phyloP scores from a whole-genome alignment of 2,113 vertebrate species.

The Antechinus flavipes region DNA sequence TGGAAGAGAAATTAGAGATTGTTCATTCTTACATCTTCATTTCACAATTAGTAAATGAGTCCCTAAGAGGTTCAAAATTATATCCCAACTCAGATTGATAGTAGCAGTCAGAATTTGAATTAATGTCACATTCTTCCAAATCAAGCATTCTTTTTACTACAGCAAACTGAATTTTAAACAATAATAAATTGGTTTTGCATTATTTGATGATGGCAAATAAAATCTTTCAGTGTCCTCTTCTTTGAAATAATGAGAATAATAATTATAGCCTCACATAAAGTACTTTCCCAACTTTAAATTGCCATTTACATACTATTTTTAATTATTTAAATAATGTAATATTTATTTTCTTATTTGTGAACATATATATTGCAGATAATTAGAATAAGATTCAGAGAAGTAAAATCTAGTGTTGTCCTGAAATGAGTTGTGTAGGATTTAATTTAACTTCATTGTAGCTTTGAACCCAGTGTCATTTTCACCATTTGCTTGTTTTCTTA shows the following conservation, averaged over 20 bases:
- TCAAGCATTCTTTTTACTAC: background rate
- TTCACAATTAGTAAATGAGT: background rate
- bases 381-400: background rate
- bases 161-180: background rate
- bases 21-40: background rate
- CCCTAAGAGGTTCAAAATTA: background rate
- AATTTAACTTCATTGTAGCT: background rate
- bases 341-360: background rate
- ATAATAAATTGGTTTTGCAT: background rate
- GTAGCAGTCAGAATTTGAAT: background rate
- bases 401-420: background rate
- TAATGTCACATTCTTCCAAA: background rate
- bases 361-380: too few species aligned
- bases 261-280: background rate
- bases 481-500: background rate
- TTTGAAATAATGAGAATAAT: background rate
- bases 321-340: background rate
- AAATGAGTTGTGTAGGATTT: background rate
- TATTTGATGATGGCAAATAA: background rate
- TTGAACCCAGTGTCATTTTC: background rate
- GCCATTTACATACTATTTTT: background rate
- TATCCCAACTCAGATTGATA: background rate
- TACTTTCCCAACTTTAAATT: background rate
- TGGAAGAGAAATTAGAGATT: background rate
- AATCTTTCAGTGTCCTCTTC: background rate